Conservation (phyloP, 1,140 invertebrate species). For the Caenorhabditis brenneri region DNA sequence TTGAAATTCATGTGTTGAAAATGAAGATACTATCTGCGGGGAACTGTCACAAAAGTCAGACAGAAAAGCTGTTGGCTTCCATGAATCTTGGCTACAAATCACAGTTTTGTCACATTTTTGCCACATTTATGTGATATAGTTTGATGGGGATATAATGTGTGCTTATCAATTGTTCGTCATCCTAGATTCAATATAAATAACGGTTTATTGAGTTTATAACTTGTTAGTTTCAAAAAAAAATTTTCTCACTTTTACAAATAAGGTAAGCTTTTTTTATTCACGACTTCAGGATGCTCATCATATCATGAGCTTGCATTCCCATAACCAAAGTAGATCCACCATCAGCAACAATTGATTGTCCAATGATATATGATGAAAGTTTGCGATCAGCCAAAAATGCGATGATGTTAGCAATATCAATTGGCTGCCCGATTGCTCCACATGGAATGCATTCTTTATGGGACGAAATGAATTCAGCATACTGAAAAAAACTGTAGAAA, state of each 20-base stretch:
- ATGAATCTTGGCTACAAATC: no score
- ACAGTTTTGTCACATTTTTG: no score
- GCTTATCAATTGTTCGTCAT: no score
- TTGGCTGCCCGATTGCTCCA: neutral
- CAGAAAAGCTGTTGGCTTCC: no score
- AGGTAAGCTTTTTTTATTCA: neutral
- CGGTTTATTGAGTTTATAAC: no score
- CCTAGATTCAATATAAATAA: no score
- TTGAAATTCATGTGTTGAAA: no score
- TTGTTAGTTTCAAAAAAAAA: neutral
- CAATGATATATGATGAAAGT: conserved; percentile 30
- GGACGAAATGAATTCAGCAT: no score
- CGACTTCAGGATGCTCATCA: neutral
- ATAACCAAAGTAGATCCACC: conserved; percentile 8
- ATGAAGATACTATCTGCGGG: no score
- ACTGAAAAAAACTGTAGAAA: neutral
- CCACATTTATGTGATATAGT: no score
- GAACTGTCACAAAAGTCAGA: no score
- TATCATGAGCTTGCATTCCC: neutral
- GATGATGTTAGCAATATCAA: conserved; percentile 48
- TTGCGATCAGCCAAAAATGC: conserved; percentile 46
- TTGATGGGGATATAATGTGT: no score
- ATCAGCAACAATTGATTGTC: conserved; percentile 29
- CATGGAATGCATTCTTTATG: neutral
- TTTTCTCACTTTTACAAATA: neutral